Evolutionary conservation across 2,113 vertebrate species (phyloP).

Genomic region (Antechinus flavipes): DNA sequence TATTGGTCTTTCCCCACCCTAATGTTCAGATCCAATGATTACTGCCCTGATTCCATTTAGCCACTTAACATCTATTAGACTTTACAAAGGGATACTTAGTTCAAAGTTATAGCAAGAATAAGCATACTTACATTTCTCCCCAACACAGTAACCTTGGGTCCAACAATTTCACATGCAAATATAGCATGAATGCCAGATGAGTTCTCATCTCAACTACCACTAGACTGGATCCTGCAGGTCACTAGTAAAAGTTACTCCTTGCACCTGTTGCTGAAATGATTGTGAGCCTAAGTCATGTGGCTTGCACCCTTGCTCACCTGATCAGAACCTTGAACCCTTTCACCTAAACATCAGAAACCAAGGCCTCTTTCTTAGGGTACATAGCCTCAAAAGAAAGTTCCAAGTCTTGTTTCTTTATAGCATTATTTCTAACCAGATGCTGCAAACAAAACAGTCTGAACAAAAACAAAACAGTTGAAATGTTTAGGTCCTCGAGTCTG

Average conservation of each 20-base stretch:
- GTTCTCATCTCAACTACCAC: neutral
- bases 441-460: neutral
- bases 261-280: neutral
- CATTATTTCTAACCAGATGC: neutral
- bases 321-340: neutral
- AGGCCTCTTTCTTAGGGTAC: neutral
- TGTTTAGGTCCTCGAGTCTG: neutral
- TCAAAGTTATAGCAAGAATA: neutral
- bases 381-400: neutral
- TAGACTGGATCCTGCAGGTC: neutral
- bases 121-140: neutral
- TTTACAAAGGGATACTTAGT: neutral
- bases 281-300: neutral
- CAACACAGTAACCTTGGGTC: neutral
- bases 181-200: neutral
- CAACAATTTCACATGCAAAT: neutral
- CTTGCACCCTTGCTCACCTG: neutral
- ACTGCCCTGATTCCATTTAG: neutral
- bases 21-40: neutral
- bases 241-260: neutral
- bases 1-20: neutral
- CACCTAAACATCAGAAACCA: neutral
- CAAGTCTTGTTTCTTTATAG: neutral
- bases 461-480: neutral
- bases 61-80: neutral